These are phyloP conservation scores for Decapterus maruadsi DNA, from an alignment of 2,797 vertebrate genomes.

Conservation along the genomic window DNA sequence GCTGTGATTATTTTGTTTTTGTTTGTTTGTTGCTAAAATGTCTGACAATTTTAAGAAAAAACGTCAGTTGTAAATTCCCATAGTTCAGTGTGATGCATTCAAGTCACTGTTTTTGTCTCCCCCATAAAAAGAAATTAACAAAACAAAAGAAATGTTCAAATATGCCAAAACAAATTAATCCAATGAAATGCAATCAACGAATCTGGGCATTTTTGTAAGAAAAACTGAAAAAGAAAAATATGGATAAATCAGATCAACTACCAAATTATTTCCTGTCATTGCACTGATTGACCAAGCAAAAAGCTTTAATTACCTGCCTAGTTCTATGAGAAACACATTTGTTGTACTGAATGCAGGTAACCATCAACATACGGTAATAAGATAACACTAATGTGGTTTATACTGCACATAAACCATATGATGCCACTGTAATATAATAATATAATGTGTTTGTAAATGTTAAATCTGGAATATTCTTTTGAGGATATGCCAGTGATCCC, in stretches of 20 bases:
- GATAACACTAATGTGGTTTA: slow-evolving; percentile 5
- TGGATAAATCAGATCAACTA: not conserved
- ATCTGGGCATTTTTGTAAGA: not conserved
- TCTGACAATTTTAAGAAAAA: not conserved
- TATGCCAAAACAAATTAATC: too few species aligned
- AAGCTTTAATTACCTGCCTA: not conserved
- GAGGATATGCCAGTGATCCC: slow-evolving; percentile 6
- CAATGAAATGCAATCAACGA: not conserved
- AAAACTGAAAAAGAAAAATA: not conserved
- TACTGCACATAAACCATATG: not conserved
- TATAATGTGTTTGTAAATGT: not conserved
- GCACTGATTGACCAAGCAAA: not conserved
- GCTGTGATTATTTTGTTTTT: not conserved
- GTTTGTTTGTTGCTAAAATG: not conserved
- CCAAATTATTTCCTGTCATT: not conserved
- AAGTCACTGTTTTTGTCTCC: not conserved
- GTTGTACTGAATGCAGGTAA: not conserved
- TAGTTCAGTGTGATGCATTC: not conserved
- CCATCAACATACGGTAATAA: not conserved
- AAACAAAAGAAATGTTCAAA: too few species aligned
- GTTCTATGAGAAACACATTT: not conserved
- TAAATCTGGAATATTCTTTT: not conserved
- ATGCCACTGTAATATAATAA: not conserved
- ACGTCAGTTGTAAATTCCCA: not conserved
- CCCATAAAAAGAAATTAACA: not conserved